These are phyloP conservation scores for Mnemiopsis leidyi DNA, from an alignment of 37 sponge, comb jelly and placozoan genomes.

Conservation along the genomic window DNA sequence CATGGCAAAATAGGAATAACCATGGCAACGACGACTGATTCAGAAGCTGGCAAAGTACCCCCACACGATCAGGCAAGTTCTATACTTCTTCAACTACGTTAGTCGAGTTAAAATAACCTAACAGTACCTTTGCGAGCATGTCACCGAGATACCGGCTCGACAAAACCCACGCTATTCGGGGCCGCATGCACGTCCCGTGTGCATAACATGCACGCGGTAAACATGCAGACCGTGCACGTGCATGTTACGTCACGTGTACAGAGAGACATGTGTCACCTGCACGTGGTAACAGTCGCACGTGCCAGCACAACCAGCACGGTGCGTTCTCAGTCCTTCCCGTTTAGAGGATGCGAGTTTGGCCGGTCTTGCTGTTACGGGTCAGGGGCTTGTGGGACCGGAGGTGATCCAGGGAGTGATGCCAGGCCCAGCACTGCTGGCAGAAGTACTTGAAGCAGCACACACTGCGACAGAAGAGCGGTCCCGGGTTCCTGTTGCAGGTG, in stretches of 20 bases:
- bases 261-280: neutral
- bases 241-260: neutral
- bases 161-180: too few species aligned
- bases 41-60: too few species aligned
- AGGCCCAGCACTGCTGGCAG: slow-evolving; percentile 97
- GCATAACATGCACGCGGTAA: neutral
- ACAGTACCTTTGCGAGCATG: neutral
- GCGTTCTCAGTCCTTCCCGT: neutral
- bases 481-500: slow-evolving; percentile 85
- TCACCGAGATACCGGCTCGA: neutral
- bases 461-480: slow-evolving; percentile 96
- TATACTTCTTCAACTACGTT: neutral
- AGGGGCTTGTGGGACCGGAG: slow-evolving; percentile 84
- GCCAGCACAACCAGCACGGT: neutral
- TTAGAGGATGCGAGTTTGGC: slow-evolving; percentile 32
- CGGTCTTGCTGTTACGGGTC: slow-evolving; percentile 81
- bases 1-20: neutral
- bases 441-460: slow-evolving; percentile 96
- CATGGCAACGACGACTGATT: too few species aligned
- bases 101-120: neutral
- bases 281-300: neutral
- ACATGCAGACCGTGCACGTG: too few species aligned
- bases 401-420: slow-evolving; percentile 94
- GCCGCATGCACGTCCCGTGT: neutral
- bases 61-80: neutral